Conservation (phyloP, 2,888 invertebrate genomes). For the Notocelia uddmanniana region DNA sequence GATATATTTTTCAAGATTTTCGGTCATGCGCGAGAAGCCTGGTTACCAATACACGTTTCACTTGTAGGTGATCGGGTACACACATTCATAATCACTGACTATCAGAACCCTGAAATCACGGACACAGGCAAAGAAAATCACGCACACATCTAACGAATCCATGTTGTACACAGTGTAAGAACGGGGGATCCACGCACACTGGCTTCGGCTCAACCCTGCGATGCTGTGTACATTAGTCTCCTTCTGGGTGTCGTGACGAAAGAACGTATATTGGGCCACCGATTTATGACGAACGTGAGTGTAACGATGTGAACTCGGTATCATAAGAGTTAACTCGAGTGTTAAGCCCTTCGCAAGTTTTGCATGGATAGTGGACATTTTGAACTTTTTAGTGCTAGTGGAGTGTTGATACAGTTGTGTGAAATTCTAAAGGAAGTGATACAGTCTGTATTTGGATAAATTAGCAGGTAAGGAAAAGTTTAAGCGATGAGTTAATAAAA, state of each 20-base stretch:
- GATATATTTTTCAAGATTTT: conserved; percentile 44
- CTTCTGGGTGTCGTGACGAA: conserved; percentile 22
- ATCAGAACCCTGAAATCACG: conserved; percentile 41
- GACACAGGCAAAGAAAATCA: conserved; percentile 40
- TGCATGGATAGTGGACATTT: conserved; percentile 34
- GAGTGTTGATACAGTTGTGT: conserved; percentile 42
- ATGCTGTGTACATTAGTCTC: conserved; percentile 43
- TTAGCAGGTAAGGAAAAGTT: conserved; percentile 39
- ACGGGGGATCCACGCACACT: conserved; percentile 39
- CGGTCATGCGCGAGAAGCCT: conserved; percentile 38
- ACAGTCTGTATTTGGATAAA: conserved; percentile 32
- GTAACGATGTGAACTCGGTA: conserved; percentile 41
- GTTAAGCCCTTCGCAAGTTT: conserved; percentile 31
- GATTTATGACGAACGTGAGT: conserved; percentile 32
- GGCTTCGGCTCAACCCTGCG: conserved; percentile 33
- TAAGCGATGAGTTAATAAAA: background rate
- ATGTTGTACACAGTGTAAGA: conserved; percentile 31
- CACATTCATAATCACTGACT: conserved; percentile 39
- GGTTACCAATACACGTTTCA: conserved; percentile 34
- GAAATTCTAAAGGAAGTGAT: conserved; percentile 24
- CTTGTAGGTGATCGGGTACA: conserved; percentile 42
- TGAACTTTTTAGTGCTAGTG: conserved; percentile 32
- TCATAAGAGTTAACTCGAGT: conserved; percentile 35
- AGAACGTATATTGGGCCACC: conserved; percentile 13
- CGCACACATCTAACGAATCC: conserved; percentile 28